These are phyloP conservation scores for Lycocorax pyrrhopterus DNA, from an alignment of 2,113 vertebrate species.

Conservation along the genomic window DNA sequence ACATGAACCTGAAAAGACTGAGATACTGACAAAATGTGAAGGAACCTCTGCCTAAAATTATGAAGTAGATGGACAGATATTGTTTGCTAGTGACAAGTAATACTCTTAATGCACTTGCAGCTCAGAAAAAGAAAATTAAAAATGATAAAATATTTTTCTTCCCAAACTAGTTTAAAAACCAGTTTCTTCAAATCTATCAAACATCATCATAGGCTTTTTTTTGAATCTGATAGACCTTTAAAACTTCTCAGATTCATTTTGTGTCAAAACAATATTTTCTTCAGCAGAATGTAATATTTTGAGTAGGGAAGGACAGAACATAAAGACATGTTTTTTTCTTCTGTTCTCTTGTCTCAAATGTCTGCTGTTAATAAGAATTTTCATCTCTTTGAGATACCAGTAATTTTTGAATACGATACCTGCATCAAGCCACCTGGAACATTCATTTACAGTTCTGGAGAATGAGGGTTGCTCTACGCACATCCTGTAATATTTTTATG, in stretches of 20 bases:
- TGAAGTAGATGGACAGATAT: background rate
- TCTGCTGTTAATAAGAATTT: background rate
- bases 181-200: background rate
- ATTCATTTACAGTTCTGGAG: background rate
- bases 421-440: background rate
- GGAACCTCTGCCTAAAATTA: background rate
- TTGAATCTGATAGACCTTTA: background rate
- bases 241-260: background rate
- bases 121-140: background rate
- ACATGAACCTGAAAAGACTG: background rate
- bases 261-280: background rate
- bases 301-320: background rate
- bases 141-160: background rate
- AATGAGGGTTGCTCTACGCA: background rate
- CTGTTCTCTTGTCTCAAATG: background rate
- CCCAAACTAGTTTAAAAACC: background rate
- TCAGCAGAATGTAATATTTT: background rate
- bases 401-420: background rate
- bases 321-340: background rate
- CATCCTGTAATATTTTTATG: background rate
- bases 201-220: background rate
- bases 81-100: background rate
- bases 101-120: background rate
- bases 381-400: background rate
- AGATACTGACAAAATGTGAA: background rate